A percentile compares a stretch with the other conserved stretches of the same genome.
Evolutionary conservation across 2,113 vertebrate species (phyloP).

Genomic region (Lipophrys pholis): DNA sequence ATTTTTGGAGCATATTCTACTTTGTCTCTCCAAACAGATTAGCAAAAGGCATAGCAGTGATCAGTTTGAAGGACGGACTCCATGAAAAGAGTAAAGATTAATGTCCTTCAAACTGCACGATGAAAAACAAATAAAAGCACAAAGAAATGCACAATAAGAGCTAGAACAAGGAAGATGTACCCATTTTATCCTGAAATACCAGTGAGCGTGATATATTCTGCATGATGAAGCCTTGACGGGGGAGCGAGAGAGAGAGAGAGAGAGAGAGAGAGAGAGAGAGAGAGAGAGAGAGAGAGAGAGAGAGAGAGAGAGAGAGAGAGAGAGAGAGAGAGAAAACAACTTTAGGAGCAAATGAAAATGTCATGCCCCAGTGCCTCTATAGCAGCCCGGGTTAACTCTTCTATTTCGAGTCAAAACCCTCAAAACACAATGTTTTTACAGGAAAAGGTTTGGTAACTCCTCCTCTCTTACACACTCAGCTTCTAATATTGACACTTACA

Average conservation of each 20-base stretch:
- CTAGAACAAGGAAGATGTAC: slow-evolving; percentile 3
- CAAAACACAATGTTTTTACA: slow-evolving; percentile 51
- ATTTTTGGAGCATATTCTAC: background rate
- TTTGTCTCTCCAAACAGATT: background rate
- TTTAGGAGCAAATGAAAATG: slow-evolving; percentile 63
- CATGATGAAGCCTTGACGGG: slow-evolving; percentile 46
- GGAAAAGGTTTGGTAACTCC: slow-evolving; percentile 35
- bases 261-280: background rate
- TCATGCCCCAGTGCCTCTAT: slow-evolving; percentile 57
- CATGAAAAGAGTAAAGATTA: background rate
- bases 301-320: slow-evolving; percentile 9
- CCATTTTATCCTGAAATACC: slow-evolving; percentile 9
- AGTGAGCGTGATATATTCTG: slow-evolving; percentile 54
- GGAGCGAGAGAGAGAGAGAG: background rate
- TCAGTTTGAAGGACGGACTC: background rate
- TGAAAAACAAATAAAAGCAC: slow-evolving; percentile 17
- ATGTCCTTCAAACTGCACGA: slow-evolving; percentile 1
- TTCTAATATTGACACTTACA: background rate
- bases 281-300: slow-evolving; percentile 1
- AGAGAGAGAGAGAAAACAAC: slow-evolving; percentile 19
- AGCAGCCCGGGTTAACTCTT: slow-evolving; percentile 30
- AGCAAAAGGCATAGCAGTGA: background rate
- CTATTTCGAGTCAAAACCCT: slow-evolving; percentile 29
- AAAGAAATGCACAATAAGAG: background rate
- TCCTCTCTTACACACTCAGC: background rate